Conservation (phyloP, 2,888 invertebrate genomes). For the Macrosiphum euphorbiae region DNA sequence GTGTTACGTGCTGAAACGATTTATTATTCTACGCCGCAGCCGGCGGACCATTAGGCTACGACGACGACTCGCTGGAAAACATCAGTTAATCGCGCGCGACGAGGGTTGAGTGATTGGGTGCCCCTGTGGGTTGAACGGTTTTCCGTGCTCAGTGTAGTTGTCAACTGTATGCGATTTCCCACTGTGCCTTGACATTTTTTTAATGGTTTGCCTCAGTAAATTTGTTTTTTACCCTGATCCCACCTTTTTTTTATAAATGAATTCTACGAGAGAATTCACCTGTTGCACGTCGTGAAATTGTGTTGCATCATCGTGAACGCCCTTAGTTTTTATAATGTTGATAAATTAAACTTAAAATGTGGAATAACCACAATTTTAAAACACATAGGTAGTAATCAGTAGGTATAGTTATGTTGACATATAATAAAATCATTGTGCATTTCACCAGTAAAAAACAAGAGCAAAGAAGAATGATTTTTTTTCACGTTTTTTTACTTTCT, state of each 20-base stretch:
- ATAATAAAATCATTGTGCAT: background rate
- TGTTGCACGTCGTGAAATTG: background rate
- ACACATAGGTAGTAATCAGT: background rate
- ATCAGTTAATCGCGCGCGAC: conserved; percentile 39
- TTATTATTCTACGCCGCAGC: conserved; percentile 19
- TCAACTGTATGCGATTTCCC: conserved; percentile 7
- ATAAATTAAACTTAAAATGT: background rate
- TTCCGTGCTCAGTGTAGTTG: conserved; percentile 10
- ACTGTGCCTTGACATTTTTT: background rate
- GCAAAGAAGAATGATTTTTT: background rate
- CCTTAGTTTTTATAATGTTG: background rate
- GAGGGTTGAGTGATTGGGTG: conserved; percentile 5
- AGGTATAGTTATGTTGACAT: background rate
- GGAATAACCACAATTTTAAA: background rate
- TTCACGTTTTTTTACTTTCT: background rate
- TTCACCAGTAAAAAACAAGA: background rate
- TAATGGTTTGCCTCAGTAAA: background rate
- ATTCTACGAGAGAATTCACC: background rate
- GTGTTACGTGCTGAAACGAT: conserved; percentile 11
- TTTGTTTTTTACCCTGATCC: conserved; percentile 7
- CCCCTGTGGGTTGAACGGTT: background rate
- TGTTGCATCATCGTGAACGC: background rate
- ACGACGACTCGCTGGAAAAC: background rate
- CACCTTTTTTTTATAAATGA: background rate
- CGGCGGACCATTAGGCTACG: background rate